phyloP scores from a whole-genome alignment of 2,888 invertebrate genomes.

The Papilio protenor region DNA sequence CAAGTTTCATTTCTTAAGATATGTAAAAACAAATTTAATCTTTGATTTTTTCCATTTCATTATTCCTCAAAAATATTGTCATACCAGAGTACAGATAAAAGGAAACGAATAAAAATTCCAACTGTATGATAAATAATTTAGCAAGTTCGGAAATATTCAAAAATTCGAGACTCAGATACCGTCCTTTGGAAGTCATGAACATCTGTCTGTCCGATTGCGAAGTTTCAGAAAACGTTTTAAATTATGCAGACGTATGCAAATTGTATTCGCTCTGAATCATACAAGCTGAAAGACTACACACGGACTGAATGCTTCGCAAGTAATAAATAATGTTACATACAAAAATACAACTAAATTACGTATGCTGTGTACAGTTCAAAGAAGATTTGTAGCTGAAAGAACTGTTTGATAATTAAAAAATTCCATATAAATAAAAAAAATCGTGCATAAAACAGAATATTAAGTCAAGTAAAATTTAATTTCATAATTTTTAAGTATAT shows the following conservation, averaged over 20 bases:
- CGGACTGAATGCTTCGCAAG: constrained; percentile 24
- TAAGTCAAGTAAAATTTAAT: too few species aligned
- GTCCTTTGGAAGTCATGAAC: constrained; percentile 37
- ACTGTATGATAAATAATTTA: constrained; percentile 4
- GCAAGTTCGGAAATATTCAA: constrained; percentile 11
- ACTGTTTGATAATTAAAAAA: too few species aligned
- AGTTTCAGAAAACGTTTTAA: constrained; percentile 54
- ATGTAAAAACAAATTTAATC: not conserved
- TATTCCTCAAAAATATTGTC: not conserved
- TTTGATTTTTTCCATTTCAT: not conserved
- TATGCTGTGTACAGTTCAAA: not conserved
- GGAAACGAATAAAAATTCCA: not conserved
- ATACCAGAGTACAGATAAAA: not conserved
- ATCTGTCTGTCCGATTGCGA: constrained; percentile 45
- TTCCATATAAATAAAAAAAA: too few species aligned
- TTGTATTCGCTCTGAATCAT: constrained; percentile 54
- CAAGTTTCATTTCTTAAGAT: too few species aligned
- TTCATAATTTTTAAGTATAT: too few species aligned
- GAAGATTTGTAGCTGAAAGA: not conserved
- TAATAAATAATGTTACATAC: not conserved
- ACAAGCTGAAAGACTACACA: constrained; percentile 51
- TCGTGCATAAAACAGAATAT: too few species aligned
- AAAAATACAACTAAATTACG: not conserved
- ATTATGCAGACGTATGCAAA: constrained; percentile 61
- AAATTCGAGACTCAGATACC: constrained; percentile 6